Evolutionary conservation across 2,888 invertebrate species (phyloP), one percentile per base, ranked within the genome.

Genomic region (Saturnia japonica): DNA sequence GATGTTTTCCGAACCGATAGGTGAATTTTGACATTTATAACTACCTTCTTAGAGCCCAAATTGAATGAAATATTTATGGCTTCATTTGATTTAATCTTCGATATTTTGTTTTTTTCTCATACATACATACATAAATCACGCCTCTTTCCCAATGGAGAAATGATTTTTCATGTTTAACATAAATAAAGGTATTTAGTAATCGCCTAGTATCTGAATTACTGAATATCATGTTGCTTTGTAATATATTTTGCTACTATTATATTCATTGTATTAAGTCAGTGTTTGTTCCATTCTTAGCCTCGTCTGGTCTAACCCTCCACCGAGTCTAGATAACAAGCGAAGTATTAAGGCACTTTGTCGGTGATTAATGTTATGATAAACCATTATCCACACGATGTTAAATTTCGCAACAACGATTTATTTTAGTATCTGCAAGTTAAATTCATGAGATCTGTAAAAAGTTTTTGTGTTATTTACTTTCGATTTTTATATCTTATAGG

Each of bases 281-380:
- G 25, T 60, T 60, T 60, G 57, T 25, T 60, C n/a, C 22, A 12
- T 60, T 28, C 2, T 19, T 25, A 60, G 2, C 28, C 57, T 60
- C 28, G 57, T 60, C 57, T 60, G 9, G 57, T 60, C 25, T 60
- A 60, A 54, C 45, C 43, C 60, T 22, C 34, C 45, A 47, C 28
- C 62, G n/a, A 69, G 19, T 19, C 68, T 71, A 73, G 47, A 71
- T 77, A 77, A 80, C 79, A 77, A 75, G 77, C 69, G 71, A 68
- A 68, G 74, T 67, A 75, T 77, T 78, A 77, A 80, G 81, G 78
- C 77, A 77, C 77, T 81, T 80, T 76, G 80, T 73, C 75, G 74
- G 77, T 78, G 81, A 82, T 80, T 83, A 82, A 81, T 82, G 34
- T 80, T 79, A 74, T 76, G 74, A 74, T 69, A 70, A 74, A 71